Evolutionary conservation across 2,113 vertebrate species (phyloP).

Genomic region (Theristicus caerulescens): DNA sequence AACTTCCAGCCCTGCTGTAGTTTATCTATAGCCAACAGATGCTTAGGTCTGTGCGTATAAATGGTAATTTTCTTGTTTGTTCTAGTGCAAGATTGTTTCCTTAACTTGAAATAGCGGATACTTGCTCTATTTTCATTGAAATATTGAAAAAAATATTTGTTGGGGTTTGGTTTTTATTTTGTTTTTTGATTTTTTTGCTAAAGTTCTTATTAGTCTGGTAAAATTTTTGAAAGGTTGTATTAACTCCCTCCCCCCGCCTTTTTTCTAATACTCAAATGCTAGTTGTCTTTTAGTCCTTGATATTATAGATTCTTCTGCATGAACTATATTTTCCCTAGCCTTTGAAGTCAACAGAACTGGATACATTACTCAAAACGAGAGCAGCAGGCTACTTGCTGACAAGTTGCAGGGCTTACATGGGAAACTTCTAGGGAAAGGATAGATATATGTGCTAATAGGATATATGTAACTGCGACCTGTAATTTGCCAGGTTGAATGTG

Average conservation of each 20-base stretch:
- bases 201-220: background rate
- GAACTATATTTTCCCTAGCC: background rate
- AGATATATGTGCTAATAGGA: background rate
- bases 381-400: background rate
- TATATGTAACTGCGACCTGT: background rate
- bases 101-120: background rate
- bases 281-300: background rate
- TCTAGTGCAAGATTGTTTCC: background rate
- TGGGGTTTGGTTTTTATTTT: background rate
- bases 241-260: background rate
- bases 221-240: background rate
- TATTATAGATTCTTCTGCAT: accelerated
- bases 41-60: background rate
- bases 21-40: background rate
- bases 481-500: background rate
- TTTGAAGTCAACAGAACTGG: background rate
- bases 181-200: background rate
- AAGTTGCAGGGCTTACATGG: background rate
- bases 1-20: background rate
- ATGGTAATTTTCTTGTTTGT: background rate
- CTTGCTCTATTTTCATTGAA: background rate
- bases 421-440: background rate
- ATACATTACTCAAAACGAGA: background rate
- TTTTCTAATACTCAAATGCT: background rate
- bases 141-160: background rate